A percentile compares a stretch with the other conserved stretches of the same genome.
Conservation (phyloP, 2,113 vertebrate genomes). For the Hippopotamus amphibius region DNA sequence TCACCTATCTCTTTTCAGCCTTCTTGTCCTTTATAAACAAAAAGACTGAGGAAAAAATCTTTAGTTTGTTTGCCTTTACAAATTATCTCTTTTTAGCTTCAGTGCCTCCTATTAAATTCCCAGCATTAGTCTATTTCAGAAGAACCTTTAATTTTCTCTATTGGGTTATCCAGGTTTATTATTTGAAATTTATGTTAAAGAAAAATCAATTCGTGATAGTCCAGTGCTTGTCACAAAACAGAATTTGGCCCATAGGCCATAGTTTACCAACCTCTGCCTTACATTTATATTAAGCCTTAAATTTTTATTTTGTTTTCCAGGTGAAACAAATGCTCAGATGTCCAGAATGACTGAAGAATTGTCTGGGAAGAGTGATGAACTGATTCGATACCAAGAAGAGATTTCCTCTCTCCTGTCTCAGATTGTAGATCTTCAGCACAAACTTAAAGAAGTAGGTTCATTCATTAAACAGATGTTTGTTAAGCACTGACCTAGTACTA, state of each 20-base stretch:
- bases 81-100: not conserved
- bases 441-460: conserved; percentile 92
- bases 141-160: conserved; percentile 29
- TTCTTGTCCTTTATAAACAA: conserved; percentile 40
- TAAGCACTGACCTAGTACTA: not conserved
- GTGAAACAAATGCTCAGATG: conserved; percentile 97
- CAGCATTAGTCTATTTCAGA: not conserved
- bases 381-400: conserved; percentile 96
- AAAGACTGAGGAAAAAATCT: not conserved
- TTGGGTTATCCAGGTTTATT: not conserved
- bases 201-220: conserved; percentile 2
- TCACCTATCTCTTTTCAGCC: not conserved
- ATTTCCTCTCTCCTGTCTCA: conserved; percentile 96
- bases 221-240: not conserved
- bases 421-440: conserved; percentile 96
- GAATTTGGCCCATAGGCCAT: not conserved
- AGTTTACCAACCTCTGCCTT: not conserved
- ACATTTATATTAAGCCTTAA: not conserved
- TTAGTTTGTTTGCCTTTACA: not conserved
- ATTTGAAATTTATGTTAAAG: conserved; percentile 16
- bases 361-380: conserved; percentile 94
- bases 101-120: not conserved
- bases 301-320: conserved; percentile 83
- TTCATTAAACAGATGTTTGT: not conserved
- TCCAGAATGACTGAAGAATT: conserved; percentile 94